These are phyloP conservation scores for Napeogenes sylphis DNA, from an alignment of 2,888 invertebrate genomes.

Conservation along the genomic window DNA sequence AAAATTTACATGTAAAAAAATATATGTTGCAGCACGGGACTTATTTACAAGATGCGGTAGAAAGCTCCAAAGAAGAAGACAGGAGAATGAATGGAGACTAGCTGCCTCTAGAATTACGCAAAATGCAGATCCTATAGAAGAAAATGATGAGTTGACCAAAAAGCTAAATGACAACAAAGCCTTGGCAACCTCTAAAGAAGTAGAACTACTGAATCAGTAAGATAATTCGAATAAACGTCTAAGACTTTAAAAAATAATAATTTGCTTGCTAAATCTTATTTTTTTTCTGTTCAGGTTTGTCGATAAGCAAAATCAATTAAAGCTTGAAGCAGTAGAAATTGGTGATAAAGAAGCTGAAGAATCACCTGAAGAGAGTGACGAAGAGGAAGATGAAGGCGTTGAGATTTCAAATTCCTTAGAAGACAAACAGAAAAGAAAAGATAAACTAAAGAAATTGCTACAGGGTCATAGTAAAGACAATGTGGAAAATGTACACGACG, in stretches of 20 bases:
- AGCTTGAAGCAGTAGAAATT: constrained; percentile 63
- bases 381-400: constrained; percentile 57
- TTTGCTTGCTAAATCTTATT: not conserved
- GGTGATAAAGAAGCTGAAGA: constrained; percentile 70
- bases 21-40: constrained; percentile 71
- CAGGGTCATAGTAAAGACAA: constrained; percentile 50
- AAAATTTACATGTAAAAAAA: not conserved
- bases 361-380: constrained; percentile 65
- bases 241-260: not conserved
- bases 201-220: constrained; percentile 77
- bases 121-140: constrained; percentile 79
- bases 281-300: constrained; percentile 48
- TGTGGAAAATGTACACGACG: constrained; percentile 24
- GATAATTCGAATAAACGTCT: constrained; percentile 31
- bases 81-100: constrained; percentile 80
- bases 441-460: constrained; percentile 53
- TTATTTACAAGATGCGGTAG: constrained; percentile 82
- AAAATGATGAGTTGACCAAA: constrained; percentile 68
- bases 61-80: constrained; percentile 79
- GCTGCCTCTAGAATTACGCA: constrained; percentile 73
- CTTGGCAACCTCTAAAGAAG: constrained; percentile 66
- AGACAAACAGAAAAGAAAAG: constrained; percentile 58
- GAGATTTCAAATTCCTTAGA: constrained; percentile 46
- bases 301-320: constrained; percentile 62
- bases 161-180: constrained; percentile 78